These are phyloP conservation scores for Zosterops pallidus DNA, from an alignment of 2,113 vertebrate genomes.

Conservation along the genomic window DNA sequence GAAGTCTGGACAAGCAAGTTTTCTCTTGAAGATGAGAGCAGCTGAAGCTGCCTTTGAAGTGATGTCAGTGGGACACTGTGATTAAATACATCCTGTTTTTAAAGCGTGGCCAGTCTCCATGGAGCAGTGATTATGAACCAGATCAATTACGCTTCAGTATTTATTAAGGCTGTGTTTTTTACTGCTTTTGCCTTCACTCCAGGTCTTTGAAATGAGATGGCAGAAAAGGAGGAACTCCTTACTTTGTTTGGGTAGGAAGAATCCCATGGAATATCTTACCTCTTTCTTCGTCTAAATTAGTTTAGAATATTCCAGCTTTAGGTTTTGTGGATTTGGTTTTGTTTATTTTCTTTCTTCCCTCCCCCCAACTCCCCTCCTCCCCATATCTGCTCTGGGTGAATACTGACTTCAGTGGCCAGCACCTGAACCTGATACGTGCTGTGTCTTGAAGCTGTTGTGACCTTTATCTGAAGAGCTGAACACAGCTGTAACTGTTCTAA, in stretches of 20 bases:
- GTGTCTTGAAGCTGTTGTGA: not conserved
- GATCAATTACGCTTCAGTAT: not conserved
- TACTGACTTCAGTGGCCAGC: not conserved
- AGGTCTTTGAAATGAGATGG: not conserved
- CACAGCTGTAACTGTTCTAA: not conserved
- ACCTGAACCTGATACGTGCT: not conserved
- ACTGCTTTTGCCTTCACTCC: not conserved
- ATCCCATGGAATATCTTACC: not conserved
- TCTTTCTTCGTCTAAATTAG: not conserved
- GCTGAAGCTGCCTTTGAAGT: constrained; percentile 18
- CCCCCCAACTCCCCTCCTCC: fast-evolving
- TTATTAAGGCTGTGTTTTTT: not conserved
- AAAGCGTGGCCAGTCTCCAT: not conserved
- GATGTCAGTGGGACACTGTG: constrained; percentile 10
- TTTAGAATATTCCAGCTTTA: not conserved
- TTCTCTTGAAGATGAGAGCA: constrained; percentile 4
- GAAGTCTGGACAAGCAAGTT: constrained; percentile 21
- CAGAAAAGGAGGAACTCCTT: not conserved
- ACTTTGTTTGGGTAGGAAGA: not conserved
- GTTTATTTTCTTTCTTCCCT: not conserved
- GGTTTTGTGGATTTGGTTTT: not conserved
- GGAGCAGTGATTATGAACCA: not conserved
- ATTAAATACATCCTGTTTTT: constrained; percentile 46
- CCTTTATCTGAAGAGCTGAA: not conserved
- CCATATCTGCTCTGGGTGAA: not conserved